Evolutionary conservation across 2,888 invertebrate species (phyloP), one percentile per base, ranked within the genome.

Genomic region (Epirrhoe alternata): DNA sequence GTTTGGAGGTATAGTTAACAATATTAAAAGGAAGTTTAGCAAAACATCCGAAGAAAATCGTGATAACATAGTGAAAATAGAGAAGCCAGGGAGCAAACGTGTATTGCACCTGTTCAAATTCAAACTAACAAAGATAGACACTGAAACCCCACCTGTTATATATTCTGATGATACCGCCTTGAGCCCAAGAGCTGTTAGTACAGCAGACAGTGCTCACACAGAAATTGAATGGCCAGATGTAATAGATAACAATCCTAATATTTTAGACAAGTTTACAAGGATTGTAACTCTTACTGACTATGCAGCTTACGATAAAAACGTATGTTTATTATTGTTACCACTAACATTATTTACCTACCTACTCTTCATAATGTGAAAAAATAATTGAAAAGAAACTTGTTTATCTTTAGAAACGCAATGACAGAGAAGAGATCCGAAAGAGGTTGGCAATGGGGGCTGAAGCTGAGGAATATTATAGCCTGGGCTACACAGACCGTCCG

Each of bases 341-440:
- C 0, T 35, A 4, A 42, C 42, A 30, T 52, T 6, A 35, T 17
- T 12, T 45, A 45, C 45, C 3, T 47, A 16, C 47, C 47, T 47
- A 12, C 5, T 14, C 6, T 14, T 0, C 6, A 12, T 10, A 42
- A 5, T 47, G 2, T 47, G 5, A 45, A 16, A 16, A 16, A 7
- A 47, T 4, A 16, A 24, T 24, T 24, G 24, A 24, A 24, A 3
- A 24, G 24, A 2, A 24, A 42, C 3, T 45, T 45, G n/a, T 10
- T 42, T 51, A 0, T 35, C 53, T 58, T 59, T 94, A 98, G 96
- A 96, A 97, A 88, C 96, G 97, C 81, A 98, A 97, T 95, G 98
- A 98, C 85, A 94, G 98, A 62, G 98, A 98, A 89, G 98, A 98
- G 90, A 98, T 98, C 77, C 95, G 98, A 69, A 95, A 96, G 77